phyloP scores from a whole-genome alignment of 1,140 invertebrate genomes.

The Trichonephila clavata region DNA sequence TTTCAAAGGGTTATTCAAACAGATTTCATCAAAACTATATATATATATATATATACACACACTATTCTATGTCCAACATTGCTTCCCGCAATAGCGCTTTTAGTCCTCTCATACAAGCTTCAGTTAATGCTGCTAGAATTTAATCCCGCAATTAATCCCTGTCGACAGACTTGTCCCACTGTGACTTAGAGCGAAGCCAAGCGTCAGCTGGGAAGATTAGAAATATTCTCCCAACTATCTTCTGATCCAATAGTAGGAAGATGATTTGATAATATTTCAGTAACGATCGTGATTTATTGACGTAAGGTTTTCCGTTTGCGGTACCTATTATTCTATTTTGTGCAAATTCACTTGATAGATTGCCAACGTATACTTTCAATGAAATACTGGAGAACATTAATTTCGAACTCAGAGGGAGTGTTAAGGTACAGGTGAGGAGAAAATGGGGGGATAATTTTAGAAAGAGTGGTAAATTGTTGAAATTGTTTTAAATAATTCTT shows the following conservation, averaged over 20 bases:
- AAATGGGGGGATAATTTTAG: background rate
- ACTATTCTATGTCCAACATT: background rate
- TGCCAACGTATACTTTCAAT: background rate
- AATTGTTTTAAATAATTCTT: background rate
- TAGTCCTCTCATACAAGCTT: background rate
- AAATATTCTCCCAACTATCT: background rate
- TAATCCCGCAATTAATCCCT: background rate
- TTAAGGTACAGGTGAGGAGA: background rate
- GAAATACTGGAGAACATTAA: background rate
- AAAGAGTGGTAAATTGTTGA: background rate
- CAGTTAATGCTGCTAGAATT: background rate
- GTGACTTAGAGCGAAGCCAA: background rate
- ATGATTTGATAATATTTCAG: constrained; percentile 5
- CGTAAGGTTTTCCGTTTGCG: background rate
- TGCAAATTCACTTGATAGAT: constrained; percentile 1
- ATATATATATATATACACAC: too few relatives aligned
- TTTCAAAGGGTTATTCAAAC: background rate
- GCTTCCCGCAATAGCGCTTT: background rate
- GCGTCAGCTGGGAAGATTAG: background rate
- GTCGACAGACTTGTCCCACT: background rate
- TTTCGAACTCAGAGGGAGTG: background rate
- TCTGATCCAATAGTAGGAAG: background rate
- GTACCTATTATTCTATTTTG: background rate
- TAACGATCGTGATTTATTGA: background rate
- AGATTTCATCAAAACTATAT: background rate